Base-by-base conservation (phyloP, 2,797 vertebrate species). In the Phataginus tetradactyla region DNA sequence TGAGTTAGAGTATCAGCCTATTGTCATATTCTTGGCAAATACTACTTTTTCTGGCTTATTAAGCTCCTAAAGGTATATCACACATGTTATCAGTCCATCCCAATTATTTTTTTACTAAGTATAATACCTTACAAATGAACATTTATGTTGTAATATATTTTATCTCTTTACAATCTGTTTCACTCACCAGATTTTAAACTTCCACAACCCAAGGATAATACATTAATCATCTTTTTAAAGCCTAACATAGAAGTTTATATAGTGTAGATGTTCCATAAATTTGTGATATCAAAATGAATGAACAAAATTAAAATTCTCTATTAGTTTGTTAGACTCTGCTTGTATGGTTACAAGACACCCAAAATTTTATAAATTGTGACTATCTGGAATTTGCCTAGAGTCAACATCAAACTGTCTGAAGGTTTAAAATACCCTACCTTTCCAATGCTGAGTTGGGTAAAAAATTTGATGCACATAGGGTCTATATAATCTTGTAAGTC, bases 121-220 rank as follows among this genome's bases (percentile, higher is more conserved):
- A 72, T 68, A 45, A 87, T 55, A 1, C 4, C 13, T 81, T 74
- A 64, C 1, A 84, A 45, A 32, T 87, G 74, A 84, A 91, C 5
- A 86, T 64, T 92, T 80, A 29, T 86, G 5, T 68, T 90, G n/a
- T 59, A 57, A 83, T 75, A 37, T 37, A 57, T 61, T 93, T 90
- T 86, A 84, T 72, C 42, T 86, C 49, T 84, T 94, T 95, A 79
- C 11, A 95, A 55, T 79, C 51, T 79, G 11, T 53, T 94, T 94
- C 25, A n/a, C 12, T 89, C 27, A 45, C 25, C 51, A 91, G n/a
- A 75, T 74, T 90, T 90, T 90, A 92, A 93, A 57, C 17, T 87
- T 3, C 14, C 74, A 7, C 8, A 84, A 34, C 80, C n/a, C 1
- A 61, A 86, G 32, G 21, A 68, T 37, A 68, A 61, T 17, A 78